A percentile compares a stretch with the other conserved stretches of the same genome.
Evolutionary conservation across 2,113 vertebrate species (phyloP).

Genomic region (Ivindomyrus marchei): DNA sequence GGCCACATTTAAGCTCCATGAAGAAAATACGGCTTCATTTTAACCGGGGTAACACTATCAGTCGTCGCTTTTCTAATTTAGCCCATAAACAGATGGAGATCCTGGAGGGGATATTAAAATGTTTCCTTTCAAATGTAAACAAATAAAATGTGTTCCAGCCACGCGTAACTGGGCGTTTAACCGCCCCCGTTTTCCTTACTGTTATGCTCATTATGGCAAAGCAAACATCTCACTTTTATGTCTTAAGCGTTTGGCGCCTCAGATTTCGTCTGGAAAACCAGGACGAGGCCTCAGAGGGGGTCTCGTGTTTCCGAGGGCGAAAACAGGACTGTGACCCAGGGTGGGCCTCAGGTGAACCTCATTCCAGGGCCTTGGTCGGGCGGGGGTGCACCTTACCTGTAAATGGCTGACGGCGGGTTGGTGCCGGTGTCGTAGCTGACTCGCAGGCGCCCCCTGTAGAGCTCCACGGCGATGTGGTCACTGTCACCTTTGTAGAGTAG

Average conservation of each 20-base stretch:
- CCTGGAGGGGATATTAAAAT: slow-evolving; percentile 17
- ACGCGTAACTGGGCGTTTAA: slow-evolving; percentile 10
- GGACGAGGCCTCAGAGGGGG: not conserved
- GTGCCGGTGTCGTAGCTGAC: slow-evolving; percentile 91
- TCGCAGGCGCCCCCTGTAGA: slow-evolving; percentile 87
- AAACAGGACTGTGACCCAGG: not conserved
- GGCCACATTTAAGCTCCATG: not conserved
- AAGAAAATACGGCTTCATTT: not conserved
- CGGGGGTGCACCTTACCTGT: slow-evolving; percentile 70
- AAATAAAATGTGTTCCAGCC: slow-evolving; percentile 19
- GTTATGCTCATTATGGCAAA: slow-evolving; percentile 8
- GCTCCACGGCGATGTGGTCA: slow-evolving; percentile 87
- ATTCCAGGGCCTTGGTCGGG: not conserved
- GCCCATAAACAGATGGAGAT: slow-evolving; percentile 17
- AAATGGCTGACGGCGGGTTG: slow-evolving; percentile 89
- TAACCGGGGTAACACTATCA: not conserved
- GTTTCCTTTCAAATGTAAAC: slow-evolving; percentile 16
- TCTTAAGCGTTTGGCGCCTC: not conserved
- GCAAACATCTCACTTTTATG: slow-evolving; percentile 1
- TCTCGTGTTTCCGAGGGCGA: not conserved
- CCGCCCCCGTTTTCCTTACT: not conserved
- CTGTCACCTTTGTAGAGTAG: slow-evolving; percentile 88
- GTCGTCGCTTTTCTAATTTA: not conserved
- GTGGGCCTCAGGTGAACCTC: not conserved
- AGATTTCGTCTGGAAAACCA: slow-evolving; percentile 11